These are phyloP conservation scores for Excalfactoria chinensis DNA, from an alignment of 2,113 vertebrate genomes.

Conservation along the genomic window DNA sequence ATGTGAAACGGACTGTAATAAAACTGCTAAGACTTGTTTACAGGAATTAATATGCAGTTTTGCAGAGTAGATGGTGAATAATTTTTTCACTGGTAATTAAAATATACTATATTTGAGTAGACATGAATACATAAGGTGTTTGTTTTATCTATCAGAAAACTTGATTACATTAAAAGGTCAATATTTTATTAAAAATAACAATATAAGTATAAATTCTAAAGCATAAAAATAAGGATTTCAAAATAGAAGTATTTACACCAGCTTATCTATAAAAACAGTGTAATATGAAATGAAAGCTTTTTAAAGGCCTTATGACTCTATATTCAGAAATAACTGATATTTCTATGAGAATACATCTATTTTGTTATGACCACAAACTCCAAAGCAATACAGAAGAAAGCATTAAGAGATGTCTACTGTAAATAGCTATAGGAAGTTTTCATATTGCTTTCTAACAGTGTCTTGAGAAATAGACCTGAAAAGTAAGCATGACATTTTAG, in stretches of 20 bases:
- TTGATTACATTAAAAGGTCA: neutral
- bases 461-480: neutral
- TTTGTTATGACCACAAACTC: neutral
- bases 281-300: neutral
- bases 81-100: neutral
- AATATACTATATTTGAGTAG: neutral
- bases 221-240: neutral
- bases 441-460: neutral
- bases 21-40: slow-evolving; percentile 9
- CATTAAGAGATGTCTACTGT: neutral
- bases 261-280: neutral
- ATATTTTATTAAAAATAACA: neutral
- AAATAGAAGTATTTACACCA: neutral
- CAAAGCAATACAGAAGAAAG: neutral
- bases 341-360: neutral
- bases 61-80: neutral
- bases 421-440: neutral
- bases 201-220: neutral
- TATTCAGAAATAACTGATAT: neutral
- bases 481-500: neutral
- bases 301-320: neutral
- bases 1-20: neutral
- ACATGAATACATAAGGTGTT: neutral
- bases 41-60: neutral
- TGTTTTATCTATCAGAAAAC: neutral